Evolutionary conservation across 2,113 vertebrate species (phyloP).

Genomic region (Miniopterus natalensis): DNA sequence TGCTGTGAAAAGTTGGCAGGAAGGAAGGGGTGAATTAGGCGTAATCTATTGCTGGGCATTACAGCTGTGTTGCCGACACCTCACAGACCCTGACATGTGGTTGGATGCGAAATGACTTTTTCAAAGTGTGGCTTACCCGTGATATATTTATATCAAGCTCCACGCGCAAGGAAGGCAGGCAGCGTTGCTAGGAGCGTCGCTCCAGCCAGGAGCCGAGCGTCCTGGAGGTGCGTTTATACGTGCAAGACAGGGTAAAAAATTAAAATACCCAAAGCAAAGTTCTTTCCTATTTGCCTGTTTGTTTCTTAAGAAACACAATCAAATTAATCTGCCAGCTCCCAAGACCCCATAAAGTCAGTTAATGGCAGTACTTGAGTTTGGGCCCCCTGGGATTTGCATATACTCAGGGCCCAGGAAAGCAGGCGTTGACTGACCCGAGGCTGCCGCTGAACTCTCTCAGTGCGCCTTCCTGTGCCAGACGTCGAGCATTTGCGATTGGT

Average conservation of each 20-base stretch:
- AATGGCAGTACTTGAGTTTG: conserved; percentile 59
- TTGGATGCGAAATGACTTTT: neutral
- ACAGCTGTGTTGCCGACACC: neutral
- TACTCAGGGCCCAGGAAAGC: conserved; percentile 57
- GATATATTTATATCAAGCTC: neutral
- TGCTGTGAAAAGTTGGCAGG: neutral
- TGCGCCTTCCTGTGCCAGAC: neutral
- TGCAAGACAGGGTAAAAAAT: neutral
- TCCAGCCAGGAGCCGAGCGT: neutral
- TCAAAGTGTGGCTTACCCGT: neutral
- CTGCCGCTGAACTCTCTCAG: neutral
- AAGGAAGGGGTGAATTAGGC: neutral
- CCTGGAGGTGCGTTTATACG: neutral
- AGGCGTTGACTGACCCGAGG: neutral
- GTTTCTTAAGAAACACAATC: conserved; percentile 2
- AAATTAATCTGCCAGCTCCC: conserved; percentile 71
- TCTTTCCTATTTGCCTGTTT: conserved; percentile 32
- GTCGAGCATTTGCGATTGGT: neutral
- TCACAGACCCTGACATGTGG: neutral
- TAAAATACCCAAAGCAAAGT: conserved; percentile 54
- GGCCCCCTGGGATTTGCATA: neutral
- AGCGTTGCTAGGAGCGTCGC: neutral
- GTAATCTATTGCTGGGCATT: neutral
- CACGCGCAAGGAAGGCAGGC: neutral
- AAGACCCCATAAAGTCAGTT: conserved; percentile 60